A percentile compares a stretch with the other conserved stretches of the same genome.
Evolutionary conservation across 2,797 vertebrate genomes (phyloP).

Genomic region (Harpagifer antarcticus): DNA sequence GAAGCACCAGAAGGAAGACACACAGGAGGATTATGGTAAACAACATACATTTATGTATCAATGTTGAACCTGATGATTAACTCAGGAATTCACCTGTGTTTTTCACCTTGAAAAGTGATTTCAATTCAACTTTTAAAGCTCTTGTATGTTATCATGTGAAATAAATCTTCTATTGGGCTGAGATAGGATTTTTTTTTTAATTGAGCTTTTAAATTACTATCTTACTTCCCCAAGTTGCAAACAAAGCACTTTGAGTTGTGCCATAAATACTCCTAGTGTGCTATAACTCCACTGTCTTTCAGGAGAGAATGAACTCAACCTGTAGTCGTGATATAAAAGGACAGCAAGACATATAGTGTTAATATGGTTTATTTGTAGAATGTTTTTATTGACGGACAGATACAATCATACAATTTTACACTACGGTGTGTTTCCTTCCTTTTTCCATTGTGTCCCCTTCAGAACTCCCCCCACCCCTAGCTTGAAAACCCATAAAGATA

Average conservation of each 20-base stretch:
- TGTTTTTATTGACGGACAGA: too few species aligned
- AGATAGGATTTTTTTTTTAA: background rate
- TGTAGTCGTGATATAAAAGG: conserved; percentile 14
- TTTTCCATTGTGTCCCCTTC: too few species aligned
- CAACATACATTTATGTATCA: conserved; percentile 5
- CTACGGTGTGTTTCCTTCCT: too few species aligned
- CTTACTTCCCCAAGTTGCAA: background rate
- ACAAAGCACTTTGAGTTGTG: background rate
- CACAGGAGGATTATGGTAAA: conserved; percentile 85
- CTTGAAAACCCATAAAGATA: too few species aligned
- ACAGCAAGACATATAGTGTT: background rate
- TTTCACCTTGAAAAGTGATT: background rate
- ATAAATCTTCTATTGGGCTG: background rate
- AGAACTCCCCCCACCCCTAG: too few species aligned
- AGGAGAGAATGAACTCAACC: background rate
- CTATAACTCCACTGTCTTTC: background rate
- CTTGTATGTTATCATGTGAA: background rate
- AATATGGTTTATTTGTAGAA: too few species aligned
- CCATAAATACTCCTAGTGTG: background rate
- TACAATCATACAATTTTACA: too few species aligned
- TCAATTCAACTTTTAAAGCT: background rate
- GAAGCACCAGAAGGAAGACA: conserved; percentile 79
- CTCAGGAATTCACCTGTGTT: background rate
- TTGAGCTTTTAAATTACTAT: background rate
- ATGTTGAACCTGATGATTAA: background rate